phyloP scores from a whole-genome alignment of 2,113 vertebrate genomes.

The Dromiciops gliroides region DNA sequence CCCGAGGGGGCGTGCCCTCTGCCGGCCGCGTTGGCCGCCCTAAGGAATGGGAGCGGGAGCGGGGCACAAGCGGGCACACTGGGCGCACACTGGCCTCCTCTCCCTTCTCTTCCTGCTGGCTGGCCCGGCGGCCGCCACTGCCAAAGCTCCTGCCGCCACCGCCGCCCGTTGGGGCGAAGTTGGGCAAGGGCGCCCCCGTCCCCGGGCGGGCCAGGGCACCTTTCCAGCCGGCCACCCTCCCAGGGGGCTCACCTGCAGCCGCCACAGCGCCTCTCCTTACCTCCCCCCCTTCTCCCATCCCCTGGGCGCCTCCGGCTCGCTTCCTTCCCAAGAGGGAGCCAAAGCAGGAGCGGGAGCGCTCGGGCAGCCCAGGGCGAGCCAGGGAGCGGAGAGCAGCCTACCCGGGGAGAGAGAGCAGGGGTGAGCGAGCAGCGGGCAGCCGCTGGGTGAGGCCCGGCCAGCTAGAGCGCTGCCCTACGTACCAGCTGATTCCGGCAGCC shows the following conservation, averaged over 20 bases:
- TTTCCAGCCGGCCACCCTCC: neutral
- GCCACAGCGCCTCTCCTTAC: neutral
- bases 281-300: neutral
- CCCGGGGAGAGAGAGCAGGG: neutral
- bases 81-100: neutral
- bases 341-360: neutral
- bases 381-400: no score
- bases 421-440: no score
- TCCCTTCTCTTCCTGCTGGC: neutral
- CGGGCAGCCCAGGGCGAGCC: no score
- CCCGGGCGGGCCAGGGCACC: neutral
- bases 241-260: neutral
- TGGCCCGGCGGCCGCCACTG: neutral
- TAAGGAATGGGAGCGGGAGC: neutral
- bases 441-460: neutral
- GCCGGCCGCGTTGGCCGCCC: neutral
- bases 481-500: neutral
- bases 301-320: neutral
- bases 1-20: neutral
- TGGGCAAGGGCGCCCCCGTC: neutral
- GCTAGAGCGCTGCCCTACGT: neutral
- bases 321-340: neutral
- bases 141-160: neutral
- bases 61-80: neutral
- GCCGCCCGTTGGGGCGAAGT: neutral